These are phyloP conservation scores for Silurus asotus DNA, from an alignment of 2,113 vertebrate species.

Conservation along the genomic window DNA sequence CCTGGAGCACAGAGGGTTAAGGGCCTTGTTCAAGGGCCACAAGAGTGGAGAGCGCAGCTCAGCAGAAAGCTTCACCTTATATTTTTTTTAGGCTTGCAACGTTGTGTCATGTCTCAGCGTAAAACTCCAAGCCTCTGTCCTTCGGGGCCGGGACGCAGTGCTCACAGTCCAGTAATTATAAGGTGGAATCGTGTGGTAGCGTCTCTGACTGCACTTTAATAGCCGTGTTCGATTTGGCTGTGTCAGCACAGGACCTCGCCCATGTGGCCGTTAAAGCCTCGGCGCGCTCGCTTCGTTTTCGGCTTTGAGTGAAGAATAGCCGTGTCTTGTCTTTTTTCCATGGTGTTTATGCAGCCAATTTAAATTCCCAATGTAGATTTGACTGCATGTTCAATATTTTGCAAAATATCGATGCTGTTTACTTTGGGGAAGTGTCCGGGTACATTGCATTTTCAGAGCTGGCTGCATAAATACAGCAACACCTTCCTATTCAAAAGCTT, in stretches of 20 bases:
- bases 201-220: constrained; percentile 44
- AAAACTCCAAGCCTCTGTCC: not conserved
- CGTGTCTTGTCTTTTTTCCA: not conserved
- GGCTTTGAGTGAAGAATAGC: not conserved
- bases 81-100: constrained; percentile 18
- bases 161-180: constrained; percentile 52
- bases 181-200: constrained; percentile 28
- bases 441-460: not conserved
- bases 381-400: not conserved
- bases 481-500: not conserved
- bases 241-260: constrained; percentile 48
- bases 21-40: too few relatives aligned
- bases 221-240: constrained; percentile 44
- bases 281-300: constrained; percentile 16
- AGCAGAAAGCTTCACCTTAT: not conserved
- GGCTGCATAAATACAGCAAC: constrained; percentile 23
- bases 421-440: not conserved
- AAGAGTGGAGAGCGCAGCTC: too few relatives aligned
- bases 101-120: constrained; percentile 22
- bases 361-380: not conserved
- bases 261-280: constrained; percentile 3
- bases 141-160: constrained; percentile 4
- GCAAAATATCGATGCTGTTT: not conserved
- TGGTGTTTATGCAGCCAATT: constrained; percentile 1
- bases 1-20: too few relatives aligned